These are phyloP conservation scores for Stegodyphus dumicola DNA, from an alignment of 1,140 invertebrate species.

Conservation along the genomic window DNA sequence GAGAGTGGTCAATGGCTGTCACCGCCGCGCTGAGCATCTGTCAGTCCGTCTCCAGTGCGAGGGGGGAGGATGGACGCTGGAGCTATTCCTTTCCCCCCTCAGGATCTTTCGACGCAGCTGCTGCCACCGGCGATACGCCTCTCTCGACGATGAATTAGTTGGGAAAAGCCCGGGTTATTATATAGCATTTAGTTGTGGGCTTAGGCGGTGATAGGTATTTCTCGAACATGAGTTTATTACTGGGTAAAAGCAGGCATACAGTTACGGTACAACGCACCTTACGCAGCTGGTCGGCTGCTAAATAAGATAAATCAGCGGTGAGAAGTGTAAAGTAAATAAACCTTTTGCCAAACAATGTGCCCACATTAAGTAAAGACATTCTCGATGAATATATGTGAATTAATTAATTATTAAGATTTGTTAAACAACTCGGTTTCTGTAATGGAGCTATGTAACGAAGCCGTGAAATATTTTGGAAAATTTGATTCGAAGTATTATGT, in stretches of 20 bases:
- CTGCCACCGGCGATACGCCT: constrained; percentile 26
- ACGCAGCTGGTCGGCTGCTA: too few relatives aligned
- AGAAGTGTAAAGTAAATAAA: too few relatives aligned
- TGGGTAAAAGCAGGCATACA: background rate
- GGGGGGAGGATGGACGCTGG: background rate
- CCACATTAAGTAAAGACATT: too few relatives aligned
- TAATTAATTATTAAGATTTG: too few relatives aligned
- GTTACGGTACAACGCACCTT: background rate
- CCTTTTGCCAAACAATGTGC: too few relatives aligned
- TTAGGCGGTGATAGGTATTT: constrained; percentile 13
- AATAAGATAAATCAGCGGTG: too few relatives aligned
- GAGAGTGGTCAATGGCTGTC: constrained; percentile 39
- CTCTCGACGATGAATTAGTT: constrained; percentile 8
- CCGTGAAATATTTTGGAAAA: too few relatives aligned
- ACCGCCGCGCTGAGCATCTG: constrained; percentile 19
- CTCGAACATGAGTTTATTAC: constrained; percentile 21
- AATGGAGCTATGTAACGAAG: too few relatives aligned
- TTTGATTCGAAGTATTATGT: too few relatives aligned
- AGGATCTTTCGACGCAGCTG: background rate
- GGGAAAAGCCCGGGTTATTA: constrained; percentile 22
- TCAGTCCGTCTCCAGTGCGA: background rate
- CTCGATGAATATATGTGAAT: too few relatives aligned
- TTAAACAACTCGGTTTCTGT: too few relatives aligned
- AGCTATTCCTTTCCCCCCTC: background rate
- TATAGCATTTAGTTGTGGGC: constrained; percentile 24